phyloP scores from a whole-genome alignment of 2,888 invertebrate genomes.

The Altica lythri region DNA sequence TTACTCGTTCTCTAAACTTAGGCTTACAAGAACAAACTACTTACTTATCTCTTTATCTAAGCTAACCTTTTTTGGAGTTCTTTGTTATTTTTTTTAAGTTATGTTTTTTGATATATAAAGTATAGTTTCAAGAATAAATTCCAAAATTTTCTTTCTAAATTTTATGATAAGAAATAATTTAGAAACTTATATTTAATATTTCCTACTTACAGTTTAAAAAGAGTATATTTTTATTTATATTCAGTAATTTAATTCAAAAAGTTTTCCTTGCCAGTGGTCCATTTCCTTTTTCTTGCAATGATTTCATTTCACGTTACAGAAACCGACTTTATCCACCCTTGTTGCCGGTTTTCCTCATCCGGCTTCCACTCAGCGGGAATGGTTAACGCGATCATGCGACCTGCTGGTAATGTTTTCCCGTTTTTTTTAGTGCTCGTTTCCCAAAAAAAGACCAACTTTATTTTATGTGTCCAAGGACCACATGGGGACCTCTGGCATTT shows the following conservation, averaged over 20 bases:
- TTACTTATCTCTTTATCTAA: too few relatives aligned
- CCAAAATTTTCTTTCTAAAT: too few relatives aligned
- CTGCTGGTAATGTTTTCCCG: conserved; percentile 59
- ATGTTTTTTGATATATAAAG: too few relatives aligned
- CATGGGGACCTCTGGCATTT: conserved; percentile 52
- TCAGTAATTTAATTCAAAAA: background rate
- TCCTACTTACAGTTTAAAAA: too few relatives aligned
- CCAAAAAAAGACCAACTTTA: conserved; percentile 49
- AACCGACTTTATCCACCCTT: conserved; percentile 36
- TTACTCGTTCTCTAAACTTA: too few relatives aligned
- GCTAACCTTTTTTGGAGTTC: too few relatives aligned
- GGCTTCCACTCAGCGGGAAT: conserved; percentile 50
- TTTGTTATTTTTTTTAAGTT: too few relatives aligned
- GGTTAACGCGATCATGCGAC: conserved; percentile 58
- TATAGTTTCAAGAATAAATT: too few relatives aligned
- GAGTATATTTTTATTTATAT: background rate
- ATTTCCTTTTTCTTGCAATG: conserved; percentile 21
- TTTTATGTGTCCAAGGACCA: conserved; percentile 52
- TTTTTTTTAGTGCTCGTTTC: conserved; percentile 52
- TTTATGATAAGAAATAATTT: too few relatives aligned
- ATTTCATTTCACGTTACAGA: conserved; percentile 28
- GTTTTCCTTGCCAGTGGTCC: conserved; percentile 7
- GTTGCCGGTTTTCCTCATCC: conserved; percentile 47
- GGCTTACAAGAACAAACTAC: too few relatives aligned
- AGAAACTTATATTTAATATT: too few relatives aligned